phyloP scores from a whole-genome alignment of 2,888 invertebrate species.

The Amblyjoppa fuscipennis region DNA sequence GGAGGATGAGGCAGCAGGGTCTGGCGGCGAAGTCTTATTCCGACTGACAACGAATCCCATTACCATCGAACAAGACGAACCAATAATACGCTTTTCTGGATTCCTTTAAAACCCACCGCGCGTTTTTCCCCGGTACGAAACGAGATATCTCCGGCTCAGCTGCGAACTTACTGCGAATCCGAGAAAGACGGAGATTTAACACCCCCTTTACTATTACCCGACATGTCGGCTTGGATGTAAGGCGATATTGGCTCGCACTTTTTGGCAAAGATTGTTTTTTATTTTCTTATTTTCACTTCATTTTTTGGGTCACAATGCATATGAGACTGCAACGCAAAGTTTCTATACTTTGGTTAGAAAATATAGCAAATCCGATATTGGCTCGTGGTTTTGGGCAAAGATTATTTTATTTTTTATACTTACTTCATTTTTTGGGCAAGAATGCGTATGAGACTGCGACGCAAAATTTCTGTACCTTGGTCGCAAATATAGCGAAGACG shows the following conservation, averaged over 20 bases:
- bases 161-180: constrained; percentile 24
- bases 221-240: constrained; percentile 1
- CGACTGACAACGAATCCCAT: constrained; percentile 79
- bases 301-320: background rate
- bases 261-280: background rate
- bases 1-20: constrained; percentile 51
- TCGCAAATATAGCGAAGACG: background rate
- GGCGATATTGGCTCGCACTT: background rate
- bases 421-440: background rate
- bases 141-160: constrained; percentile 33
- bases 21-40: constrained; percentile 76
- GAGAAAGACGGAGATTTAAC: constrained; percentile 42
- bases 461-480: background rate
- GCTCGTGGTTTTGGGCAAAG: background rate
- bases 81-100: constrained; percentile 72
- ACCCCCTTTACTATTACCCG: constrained; percentile 6
- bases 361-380: background rate
- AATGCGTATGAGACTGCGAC: background rate
- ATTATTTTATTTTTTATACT: background rate
- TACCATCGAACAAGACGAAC: constrained; percentile 76
- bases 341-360: background rate
- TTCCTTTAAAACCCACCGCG: constrained; percentile 66
- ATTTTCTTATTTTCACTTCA: too few relatives aligned
- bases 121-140: constrained; percentile 27
- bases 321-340: background rate